phyloP scores from a whole-genome alignment of 2,888 invertebrate species.

The Muschampia plurimacula region DNA sequence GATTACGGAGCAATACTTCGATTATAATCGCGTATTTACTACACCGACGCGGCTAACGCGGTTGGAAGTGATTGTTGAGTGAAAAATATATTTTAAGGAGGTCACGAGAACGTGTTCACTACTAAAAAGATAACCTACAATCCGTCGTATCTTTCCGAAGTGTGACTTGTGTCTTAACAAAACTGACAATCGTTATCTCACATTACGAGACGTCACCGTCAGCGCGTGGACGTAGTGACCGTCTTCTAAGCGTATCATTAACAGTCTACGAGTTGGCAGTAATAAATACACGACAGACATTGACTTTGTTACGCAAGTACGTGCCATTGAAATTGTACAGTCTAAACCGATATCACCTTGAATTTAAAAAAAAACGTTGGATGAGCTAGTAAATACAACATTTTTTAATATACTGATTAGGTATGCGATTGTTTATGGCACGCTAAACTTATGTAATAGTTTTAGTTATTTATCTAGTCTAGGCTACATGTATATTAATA shows the following conservation, averaged over 20 bases:
- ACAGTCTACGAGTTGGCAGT: slow-evolving; percentile 37
- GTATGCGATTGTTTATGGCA: no score
- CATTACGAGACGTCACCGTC: slow-evolving; percentile 19
- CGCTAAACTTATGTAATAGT: not conserved
- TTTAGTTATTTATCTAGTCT: not conserved
- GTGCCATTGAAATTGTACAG: slow-evolving; percentile 31
- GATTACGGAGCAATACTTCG: slow-evolving; percentile 22
- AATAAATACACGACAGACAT: slow-evolving; percentile 31
- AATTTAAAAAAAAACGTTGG: slow-evolving; percentile 8
- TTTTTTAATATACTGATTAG: not conserved
- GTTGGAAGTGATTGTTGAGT: slow-evolving; percentile 9
- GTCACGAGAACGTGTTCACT: slow-evolving; percentile 26
- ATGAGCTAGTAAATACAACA: not conserved
- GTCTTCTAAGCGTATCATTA: slow-evolving; percentile 24
- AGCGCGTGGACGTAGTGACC: slow-evolving; percentile 31
- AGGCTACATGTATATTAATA: no score
- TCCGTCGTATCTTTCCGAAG: slow-evolving; percentile 18
- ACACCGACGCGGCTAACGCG: slow-evolving; percentile 7
- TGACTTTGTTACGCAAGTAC: slow-evolving; percentile 34
- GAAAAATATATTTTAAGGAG: slow-evolving; percentile 10
- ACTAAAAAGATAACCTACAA: slow-evolving; percentile 34
- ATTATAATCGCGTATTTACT: slow-evolving; percentile 14
- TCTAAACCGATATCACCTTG: slow-evolving; percentile 11
- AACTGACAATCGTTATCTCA: slow-evolving; percentile 36
- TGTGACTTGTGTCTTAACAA: slow-evolving; percentile 23